phyloP scores from a whole-genome alignment of 1,140 invertebrate genomes.

The Nasonia vitripennis region DNA sequence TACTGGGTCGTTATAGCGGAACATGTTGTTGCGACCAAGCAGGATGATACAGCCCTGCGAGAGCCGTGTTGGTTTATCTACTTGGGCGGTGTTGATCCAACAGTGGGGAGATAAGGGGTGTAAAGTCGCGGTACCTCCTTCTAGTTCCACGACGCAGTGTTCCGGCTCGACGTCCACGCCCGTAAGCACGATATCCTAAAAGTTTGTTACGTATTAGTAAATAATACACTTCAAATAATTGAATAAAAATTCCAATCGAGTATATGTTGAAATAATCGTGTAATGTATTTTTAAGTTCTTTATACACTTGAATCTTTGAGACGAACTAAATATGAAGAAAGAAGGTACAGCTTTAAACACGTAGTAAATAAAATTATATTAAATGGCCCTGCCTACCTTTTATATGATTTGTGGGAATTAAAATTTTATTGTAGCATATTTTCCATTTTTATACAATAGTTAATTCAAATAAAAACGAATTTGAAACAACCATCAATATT shows the following conservation, averaged over 20 bases:
- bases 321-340: too few species aligned
- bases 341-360: too few species aligned
- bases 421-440: too few species aligned
- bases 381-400: neutral
- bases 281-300: neutral
- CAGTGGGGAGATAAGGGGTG: slow-evolving; percentile 85
- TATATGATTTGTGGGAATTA: too few species aligned
- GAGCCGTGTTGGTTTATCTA: slow-evolving; percentile 84
- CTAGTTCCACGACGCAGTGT: slow-evolving; percentile 87
- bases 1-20: slow-evolving; percentile 93
- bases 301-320: too few species aligned
- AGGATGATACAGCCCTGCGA: slow-evolving; percentile 90
- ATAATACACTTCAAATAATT: neutral
- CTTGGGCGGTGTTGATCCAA: slow-evolving; percentile 87
- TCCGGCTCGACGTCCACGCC: slow-evolving; percentile 88
- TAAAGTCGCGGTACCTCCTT: slow-evolving; percentile 85
- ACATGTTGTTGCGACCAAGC: slow-evolving; percentile 92
- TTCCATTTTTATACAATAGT: too few species aligned
- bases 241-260: too few species aligned
- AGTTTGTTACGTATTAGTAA: neutral
- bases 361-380: neutral
- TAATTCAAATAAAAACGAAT: too few species aligned
- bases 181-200: slow-evolving; percentile 86
- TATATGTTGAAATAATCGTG: too few species aligned
- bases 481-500: too few species aligned